A percentile compares a stretch with the other conserved stretches of the same genome.
Conservation (phyloP, 2,888 invertebrate species). For the Nomada lathburiana region DNA sequence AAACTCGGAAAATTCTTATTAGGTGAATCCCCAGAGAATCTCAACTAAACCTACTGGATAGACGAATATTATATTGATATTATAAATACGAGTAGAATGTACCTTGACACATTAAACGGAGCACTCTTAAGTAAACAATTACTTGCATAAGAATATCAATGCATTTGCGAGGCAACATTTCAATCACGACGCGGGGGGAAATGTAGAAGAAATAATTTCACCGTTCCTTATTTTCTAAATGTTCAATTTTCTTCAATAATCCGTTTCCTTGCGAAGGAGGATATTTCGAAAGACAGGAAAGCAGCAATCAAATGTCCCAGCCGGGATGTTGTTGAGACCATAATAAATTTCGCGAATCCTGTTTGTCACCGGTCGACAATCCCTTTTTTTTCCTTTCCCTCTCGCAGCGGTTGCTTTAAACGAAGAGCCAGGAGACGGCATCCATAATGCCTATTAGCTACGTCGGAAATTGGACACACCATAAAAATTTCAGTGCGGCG, state of each 20-base stretch:
- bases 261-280: neutral
- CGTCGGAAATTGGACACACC: slow-evolving; percentile 72
- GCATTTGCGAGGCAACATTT: no score
- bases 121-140: no score
- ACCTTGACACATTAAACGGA: no score
- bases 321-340: neutral
- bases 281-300: neutral
- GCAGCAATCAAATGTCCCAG: neutral
- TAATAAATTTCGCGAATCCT: slow-evolving; percentile 38
- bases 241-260: no score
- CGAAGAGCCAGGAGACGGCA: slow-evolving; percentile 56
- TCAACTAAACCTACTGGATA: no score
- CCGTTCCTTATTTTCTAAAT: no score
- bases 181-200: no score
- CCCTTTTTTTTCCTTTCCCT: neutral
- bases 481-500: slow-evolving; percentile 70
- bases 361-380: slow-evolving; percentile 16
- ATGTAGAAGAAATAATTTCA: no score
- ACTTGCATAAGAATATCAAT: no score
- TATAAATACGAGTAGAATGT: no score
- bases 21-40: no score
- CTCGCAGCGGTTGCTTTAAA: slow-evolving; percentile 49
- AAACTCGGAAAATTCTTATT: no score
- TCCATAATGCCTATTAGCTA: slow-evolving; percentile 70
- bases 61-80: neutral